phyloP scores from a whole-genome alignment of 2,888 invertebrate species.

The Euzophera pinguis region DNA sequence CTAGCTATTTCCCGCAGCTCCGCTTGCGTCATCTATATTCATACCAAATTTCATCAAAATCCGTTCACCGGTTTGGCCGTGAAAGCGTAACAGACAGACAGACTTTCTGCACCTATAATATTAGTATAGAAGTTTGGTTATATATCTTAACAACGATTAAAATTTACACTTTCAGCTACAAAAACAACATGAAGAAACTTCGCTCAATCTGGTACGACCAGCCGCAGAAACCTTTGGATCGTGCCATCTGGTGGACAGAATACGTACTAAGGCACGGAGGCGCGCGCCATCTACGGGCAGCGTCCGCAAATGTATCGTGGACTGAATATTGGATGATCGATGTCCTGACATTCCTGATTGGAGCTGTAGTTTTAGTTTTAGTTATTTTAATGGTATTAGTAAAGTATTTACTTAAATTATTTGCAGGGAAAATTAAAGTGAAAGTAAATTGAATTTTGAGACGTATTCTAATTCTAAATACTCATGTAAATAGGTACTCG shows the following conservation, averaged over 20 bases:
- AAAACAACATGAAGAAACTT: not conserved
- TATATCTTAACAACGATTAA: too few species aligned
- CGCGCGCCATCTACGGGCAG: slow-evolving; percentile 26
- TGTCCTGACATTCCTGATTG: not conserved
- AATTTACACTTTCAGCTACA: not conserved
- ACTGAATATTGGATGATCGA: slow-evolving; percentile 10
- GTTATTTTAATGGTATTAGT: not conserved
- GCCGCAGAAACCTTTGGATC: slow-evolving; percentile 17
- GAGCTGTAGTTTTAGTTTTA: not conserved
- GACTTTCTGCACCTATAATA: too few species aligned
- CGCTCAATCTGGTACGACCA: slow-evolving; percentile 1
- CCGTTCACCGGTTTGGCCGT: too few species aligned
- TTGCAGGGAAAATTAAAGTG: not conserved
- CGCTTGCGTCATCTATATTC: too few species aligned
- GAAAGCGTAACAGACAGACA: too few species aligned
- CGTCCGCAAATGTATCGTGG: not conserved
- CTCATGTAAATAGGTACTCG: not conserved
- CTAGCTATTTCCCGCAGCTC: too few species aligned
- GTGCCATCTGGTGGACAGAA: slow-evolving; percentile 38
- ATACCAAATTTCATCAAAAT: too few species aligned
- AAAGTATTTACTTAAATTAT: not conserved
- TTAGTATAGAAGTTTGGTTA: too few species aligned
- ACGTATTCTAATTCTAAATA: not conserved
- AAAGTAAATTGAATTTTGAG: not conserved
- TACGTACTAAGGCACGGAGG: slow-evolving; percentile 32